A percentile compares a stretch with the other conserved stretches of the same genome.
phyloP scores from a whole-genome alignment of 2,113 vertebrate genomes.

The Myotis brandtii region DNA sequence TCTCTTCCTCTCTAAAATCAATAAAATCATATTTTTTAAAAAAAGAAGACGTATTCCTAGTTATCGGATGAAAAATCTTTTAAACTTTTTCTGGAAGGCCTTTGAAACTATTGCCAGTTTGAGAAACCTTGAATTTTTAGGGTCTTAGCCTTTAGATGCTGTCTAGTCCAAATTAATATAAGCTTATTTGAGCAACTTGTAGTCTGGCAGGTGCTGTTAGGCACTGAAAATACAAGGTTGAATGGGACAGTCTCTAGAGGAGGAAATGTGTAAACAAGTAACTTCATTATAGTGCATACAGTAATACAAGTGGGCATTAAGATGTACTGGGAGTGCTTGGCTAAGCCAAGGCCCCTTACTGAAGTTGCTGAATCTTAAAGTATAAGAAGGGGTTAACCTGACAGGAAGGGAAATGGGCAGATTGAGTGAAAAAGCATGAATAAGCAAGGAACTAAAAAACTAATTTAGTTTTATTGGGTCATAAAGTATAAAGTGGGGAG shows the following conservation, averaged over 20 bases:
- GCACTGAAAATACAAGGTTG: background rate
- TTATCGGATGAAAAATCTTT: background rate
- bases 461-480: background rate
- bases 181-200: background rate
- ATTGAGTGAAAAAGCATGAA: background rate
- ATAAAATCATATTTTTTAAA: no score
- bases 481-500: background rate
- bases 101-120: background rate
- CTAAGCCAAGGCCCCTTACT: background rate
- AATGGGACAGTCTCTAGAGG: background rate
- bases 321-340: background rate
- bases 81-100: background rate
- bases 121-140: background rate
- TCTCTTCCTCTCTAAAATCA: no score
- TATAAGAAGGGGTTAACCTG: background rate
- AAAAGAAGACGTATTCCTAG: background rate
- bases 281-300: background rate
- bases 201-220: background rate
- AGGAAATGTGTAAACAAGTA: background rate
- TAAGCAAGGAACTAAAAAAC: conserved; percentile 30
- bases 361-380: conserved; percentile 23
- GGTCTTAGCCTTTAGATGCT: background rate
- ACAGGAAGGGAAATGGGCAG: background rate
- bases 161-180: background rate
- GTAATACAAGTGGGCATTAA: background rate